phyloP scores from a whole-genome alignment of 2,888 invertebrate genomes.

The Epirrita christyi region DNA sequence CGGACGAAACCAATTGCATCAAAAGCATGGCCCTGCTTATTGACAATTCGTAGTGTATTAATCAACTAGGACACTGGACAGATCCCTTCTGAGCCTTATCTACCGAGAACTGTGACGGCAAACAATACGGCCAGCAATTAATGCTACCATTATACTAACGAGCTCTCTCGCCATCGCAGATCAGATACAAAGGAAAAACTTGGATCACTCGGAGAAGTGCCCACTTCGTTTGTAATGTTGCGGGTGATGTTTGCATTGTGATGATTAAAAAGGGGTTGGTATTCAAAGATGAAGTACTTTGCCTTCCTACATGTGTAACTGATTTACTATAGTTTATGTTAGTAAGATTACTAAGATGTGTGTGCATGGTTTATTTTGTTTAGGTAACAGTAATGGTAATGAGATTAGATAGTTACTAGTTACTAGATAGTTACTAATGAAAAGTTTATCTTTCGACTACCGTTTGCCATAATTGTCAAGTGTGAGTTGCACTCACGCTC shows the following conservation, averaged over 20 bases:
- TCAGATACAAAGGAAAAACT: constrained; percentile 59
- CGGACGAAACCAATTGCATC: too few relatives aligned
- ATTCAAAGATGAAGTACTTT: neutral
- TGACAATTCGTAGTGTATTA: too few relatives aligned
- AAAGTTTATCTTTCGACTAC: too few relatives aligned
- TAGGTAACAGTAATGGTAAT: too few relatives aligned
- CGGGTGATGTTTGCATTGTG: constrained; percentile 16
- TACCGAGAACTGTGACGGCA: constrained; percentile 46
- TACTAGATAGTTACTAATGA: too few relatives aligned
- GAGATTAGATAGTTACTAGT: too few relatives aligned
- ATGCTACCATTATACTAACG: constrained; percentile 72
- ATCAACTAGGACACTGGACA: neutral
- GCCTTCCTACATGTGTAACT: neutral
- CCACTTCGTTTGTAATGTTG: constrained; percentile 7
- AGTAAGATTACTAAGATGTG: too few relatives aligned
- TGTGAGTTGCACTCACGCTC: too few relatives aligned
- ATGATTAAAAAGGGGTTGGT: constrained; percentile 23
- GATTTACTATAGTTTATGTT: neutral
- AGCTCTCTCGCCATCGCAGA: constrained; percentile 50
- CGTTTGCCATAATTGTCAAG: too few relatives aligned
- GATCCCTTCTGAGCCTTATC: neutral
- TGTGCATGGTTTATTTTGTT: too few relatives aligned
- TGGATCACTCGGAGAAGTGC: constrained; percentile 32
- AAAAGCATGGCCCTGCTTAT: too few relatives aligned
- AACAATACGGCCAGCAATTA: constrained; percentile 69